These are phyloP conservation scores for Diadegma fenestrale DNA, from an alignment of 2,888 invertebrate genomes.

Conservation along the genomic window DNA sequence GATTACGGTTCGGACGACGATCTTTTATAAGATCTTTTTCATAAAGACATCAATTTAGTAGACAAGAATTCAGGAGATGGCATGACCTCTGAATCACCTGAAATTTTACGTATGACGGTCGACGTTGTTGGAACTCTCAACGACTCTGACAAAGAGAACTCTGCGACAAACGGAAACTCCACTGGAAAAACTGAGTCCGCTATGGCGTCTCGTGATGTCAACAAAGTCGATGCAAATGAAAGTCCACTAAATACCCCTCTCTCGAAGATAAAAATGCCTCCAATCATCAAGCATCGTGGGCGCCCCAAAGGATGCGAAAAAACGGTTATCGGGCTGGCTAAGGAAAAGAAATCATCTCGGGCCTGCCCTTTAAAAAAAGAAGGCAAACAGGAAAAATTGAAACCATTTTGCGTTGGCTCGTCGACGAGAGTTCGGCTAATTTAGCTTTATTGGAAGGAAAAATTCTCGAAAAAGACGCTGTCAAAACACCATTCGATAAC, in stretches of 20 bases:
- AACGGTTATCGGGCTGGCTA: slow-evolving; percentile 7
- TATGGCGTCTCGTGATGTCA: no score
- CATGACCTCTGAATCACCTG: not conserved
- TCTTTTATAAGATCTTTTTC: no score
- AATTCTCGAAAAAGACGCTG: not conserved
- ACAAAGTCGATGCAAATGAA: no score
- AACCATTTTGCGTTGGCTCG: not conserved
- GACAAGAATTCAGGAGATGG: not conserved
- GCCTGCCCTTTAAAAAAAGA: not conserved
- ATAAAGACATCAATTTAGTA: no score
- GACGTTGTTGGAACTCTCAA: not conserved
- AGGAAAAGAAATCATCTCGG: not conserved
- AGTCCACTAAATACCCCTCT: no score
- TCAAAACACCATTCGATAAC: not conserved
- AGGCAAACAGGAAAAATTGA: not conserved
- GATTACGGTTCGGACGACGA: not conserved
- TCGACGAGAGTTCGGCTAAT: not conserved
- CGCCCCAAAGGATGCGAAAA: slow-evolving; percentile 5
- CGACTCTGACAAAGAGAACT: no score
- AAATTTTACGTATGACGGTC: not conserved
- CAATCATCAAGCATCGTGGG: slow-evolving; percentile 1
- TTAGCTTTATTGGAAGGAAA: not conserved
- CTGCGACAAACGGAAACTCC: no score
- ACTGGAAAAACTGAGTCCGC: not conserved
- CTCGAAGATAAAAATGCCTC: not conserved